Conservation (phyloP, 2,113 vertebrate species). For the Miniopterus natalensis region DNA sequence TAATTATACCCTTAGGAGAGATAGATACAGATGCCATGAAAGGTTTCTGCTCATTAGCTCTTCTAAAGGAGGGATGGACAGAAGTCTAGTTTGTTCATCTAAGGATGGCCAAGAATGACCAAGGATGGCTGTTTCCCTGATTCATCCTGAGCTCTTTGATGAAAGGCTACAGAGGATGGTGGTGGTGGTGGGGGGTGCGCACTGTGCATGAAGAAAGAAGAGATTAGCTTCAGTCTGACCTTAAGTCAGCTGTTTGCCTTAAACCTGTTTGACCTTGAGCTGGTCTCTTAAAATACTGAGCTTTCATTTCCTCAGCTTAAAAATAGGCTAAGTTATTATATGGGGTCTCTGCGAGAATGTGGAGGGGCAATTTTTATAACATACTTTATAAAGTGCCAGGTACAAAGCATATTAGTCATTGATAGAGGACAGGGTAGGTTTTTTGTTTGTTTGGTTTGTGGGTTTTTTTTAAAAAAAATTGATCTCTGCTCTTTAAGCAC, state of each 20-base stretch:
- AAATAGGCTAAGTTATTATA: not conserved
- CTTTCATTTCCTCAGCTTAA: slow-evolving; percentile 22
- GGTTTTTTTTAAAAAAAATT: not conserved
- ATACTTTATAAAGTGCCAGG: not conserved
- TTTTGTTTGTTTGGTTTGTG: not conserved
- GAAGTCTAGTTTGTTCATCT: not conserved
- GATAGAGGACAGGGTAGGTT: not conserved
- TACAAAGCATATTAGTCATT: not conserved
- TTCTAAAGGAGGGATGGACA: not conserved
- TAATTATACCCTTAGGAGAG: slow-evolving; percentile 63
- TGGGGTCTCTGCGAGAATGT: not conserved
- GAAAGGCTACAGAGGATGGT: not conserved
- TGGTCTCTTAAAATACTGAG: slow-evolving; percentile 7
- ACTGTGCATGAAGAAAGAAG: not conserved
- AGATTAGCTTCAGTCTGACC: not conserved
- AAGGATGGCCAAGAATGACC: not conserved
- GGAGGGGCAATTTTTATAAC: not conserved
- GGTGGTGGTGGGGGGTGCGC: not conserved
- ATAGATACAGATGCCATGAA: not conserved
- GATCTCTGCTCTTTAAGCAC: not conserved
- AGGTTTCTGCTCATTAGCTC: slow-evolving; percentile 53
- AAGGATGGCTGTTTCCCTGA: not conserved
- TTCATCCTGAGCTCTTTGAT: not conserved
- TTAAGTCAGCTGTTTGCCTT: not conserved
- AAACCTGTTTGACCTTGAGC: slow-evolving; percentile 15